Conservation (phyloP, 1,140 invertebrate species). For the Drosophila parvula region DNA sequence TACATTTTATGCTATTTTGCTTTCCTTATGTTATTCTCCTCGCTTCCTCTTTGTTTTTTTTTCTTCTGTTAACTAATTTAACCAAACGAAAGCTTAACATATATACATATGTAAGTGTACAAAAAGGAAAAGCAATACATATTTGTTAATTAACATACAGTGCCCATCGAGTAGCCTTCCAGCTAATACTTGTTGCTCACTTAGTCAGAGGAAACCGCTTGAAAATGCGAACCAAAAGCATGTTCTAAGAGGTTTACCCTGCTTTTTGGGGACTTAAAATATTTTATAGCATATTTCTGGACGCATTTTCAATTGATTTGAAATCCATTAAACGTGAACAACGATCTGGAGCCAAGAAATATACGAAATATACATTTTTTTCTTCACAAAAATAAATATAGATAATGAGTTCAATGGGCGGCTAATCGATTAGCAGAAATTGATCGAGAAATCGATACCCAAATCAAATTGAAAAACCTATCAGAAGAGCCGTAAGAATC, state of each 20-base stretch:
- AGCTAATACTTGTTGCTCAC: constrained; percentile 7
- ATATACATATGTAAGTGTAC: neutral
- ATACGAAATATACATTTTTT: neutral
- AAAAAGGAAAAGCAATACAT: neutral
- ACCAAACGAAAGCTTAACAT: neutral
- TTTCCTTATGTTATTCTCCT: neutral
- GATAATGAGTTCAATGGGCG: too few species aligned
- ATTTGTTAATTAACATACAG: constrained; percentile 6
- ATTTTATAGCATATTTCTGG: neutral
- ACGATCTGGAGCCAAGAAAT: neutral
- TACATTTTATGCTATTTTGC: neutral
- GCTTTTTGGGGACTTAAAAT: neutral
- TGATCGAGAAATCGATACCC: neutral
- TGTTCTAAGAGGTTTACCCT: neutral
- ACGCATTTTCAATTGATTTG: neutral
- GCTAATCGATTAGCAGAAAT: neutral
- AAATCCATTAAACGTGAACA: too few species aligned
- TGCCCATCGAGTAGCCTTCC: constrained; percentile 7
- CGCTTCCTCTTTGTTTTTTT: neutral
- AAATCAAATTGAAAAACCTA: neutral
- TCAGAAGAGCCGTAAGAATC: neutral
- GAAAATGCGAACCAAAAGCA: neutral
- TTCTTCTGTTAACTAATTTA: too few species aligned
- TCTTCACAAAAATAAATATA: neutral
- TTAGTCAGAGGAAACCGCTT: neutral